Percentiles rank a stretch among this genome's conserved stretches.
These are phyloP conservation scores for Conops quadrifasciatus DNA, from an alignment of 2,888 invertebrate species.

Conservation along the genomic window DNA sequence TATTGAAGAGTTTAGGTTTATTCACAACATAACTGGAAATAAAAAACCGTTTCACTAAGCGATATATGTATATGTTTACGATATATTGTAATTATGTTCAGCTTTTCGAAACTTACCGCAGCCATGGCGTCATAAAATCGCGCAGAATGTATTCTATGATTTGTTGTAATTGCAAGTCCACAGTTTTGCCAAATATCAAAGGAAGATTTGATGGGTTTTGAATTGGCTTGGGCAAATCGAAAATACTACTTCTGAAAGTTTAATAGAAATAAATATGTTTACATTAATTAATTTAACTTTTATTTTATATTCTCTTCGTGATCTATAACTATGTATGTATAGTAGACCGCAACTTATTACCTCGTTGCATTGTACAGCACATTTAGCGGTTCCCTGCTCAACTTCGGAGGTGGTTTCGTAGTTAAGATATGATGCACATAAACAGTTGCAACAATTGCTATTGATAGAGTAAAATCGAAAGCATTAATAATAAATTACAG, in stretches of 20 bases:
- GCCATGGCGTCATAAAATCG: slow-evolving; percentile 82
- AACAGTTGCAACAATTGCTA: slow-evolving; percentile 62
- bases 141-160: slow-evolving; percentile 80
- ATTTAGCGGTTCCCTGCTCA: slow-evolving; percentile 58
- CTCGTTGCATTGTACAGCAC: slow-evolving; percentile 64
- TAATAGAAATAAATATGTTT: slow-evolving; percentile 8
- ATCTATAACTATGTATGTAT: background rate
- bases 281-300: slow-evolving; percentile 1
- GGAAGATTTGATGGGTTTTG: slow-evolving; percentile 71
- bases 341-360: too few relatives aligned
- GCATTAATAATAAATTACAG: background rate
- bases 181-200: slow-evolving; percentile 83
- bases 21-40: slow-evolving; percentile 69
- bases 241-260: slow-evolving; percentile 58
- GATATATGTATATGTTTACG: too few relatives aligned
- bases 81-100: slow-evolving; percentile 2
- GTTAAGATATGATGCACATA: slow-evolving; percentile 63
- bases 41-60: background rate
- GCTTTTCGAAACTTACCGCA: slow-evolving; percentile 63
- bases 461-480: slow-evolving; percentile 30
- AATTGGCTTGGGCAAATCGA: slow-evolving; percentile 63
- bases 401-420: slow-evolving; percentile 58
- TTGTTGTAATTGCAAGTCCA: slow-evolving; percentile 84
- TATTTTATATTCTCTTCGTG: background rate
- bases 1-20: slow-evolving; percentile 72